phyloP scores from a whole-genome alignment of 2,113 vertebrate species.

The Hyperopisus bebe region DNA sequence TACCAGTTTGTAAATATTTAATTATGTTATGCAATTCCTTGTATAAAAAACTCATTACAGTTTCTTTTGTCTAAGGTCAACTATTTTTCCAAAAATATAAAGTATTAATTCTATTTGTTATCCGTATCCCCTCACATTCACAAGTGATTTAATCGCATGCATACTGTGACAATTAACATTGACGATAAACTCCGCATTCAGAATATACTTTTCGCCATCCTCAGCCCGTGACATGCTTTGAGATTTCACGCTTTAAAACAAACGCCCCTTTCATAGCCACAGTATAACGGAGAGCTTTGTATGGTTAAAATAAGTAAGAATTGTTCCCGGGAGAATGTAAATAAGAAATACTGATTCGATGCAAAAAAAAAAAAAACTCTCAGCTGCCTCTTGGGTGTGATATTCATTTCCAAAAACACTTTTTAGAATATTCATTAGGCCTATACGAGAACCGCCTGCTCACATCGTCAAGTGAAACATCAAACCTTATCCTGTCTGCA shows the following conservation, averaged over 20 bases:
- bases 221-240: slow-evolving; percentile 37
- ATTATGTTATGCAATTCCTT: slow-evolving; percentile 19
- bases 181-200: slow-evolving; percentile 3
- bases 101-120: slow-evolving; percentile 14
- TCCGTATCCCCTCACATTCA: slow-evolving; percentile 19
- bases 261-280: slow-evolving; percentile 44
- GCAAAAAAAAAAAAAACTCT: background rate
- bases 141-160: background rate
- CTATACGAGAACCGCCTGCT: background rate
- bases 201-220: slow-evolving; percentile 30
- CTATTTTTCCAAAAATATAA: slow-evolving; percentile 24
- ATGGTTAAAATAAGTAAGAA: slow-evolving; percentile 42
- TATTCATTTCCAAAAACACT: slow-evolving; percentile 14
- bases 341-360: slow-evolving; percentile 21
- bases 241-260: slow-evolving; percentile 36
- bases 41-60: slow-evolving; percentile 16
- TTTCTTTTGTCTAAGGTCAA: slow-evolving; percentile 5
- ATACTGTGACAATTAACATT: slow-evolving; percentile 2
- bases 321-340: slow-evolving; percentile 41
- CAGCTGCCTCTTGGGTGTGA: slow-evolving; percentile 34
- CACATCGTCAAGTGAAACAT: background rate
- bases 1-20: slow-evolving; percentile 38
- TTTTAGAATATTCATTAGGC: background rate
- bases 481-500: background rate
- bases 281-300: slow-evolving; percentile 52